A percentile compares a stretch with the other conserved stretches of the same genome.
phyloP scores from a whole-genome alignment of 2,113 vertebrate genomes.

The Triplophysa tibetana region DNA sequence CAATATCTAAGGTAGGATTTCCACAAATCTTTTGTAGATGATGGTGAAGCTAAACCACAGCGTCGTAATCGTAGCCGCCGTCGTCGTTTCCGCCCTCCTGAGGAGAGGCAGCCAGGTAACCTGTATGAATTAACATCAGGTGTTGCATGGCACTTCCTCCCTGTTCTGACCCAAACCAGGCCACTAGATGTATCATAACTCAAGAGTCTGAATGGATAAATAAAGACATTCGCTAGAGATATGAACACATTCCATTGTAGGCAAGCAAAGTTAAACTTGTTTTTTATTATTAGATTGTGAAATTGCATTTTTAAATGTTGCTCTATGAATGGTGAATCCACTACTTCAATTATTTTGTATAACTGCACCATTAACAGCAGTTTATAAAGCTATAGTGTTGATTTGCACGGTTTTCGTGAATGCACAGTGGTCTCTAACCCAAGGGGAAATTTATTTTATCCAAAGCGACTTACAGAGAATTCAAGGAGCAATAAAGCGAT shows the following conservation, averaged over 20 bases:
- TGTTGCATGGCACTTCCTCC: slow-evolving; percentile 35
- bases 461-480: too few relatives aligned
- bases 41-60: slow-evolving; percentile 92
- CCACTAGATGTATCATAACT: background rate
- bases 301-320: too few relatives aligned
- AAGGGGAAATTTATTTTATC: too few relatives aligned
- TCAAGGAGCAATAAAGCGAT: too few relatives aligned
- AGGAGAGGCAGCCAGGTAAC: slow-evolving; percentile 99
- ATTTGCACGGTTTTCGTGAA: slow-evolving; percentile 15
- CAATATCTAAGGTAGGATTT: slow-evolving; percentile 5
- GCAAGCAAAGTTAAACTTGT: too few relatives aligned
- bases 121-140: slow-evolving; percentile 25
- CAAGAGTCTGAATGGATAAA: background rate
- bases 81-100: slow-evolving; percentile 89
- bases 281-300: too few relatives aligned
- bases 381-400: background rate
- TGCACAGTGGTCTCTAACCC: background rate
- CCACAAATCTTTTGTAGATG: slow-evolving; percentile 83
- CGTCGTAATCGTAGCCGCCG: slow-evolving; percentile 98
- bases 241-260: background rate
- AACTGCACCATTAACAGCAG: background rate
- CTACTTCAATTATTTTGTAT: too few relatives aligned
- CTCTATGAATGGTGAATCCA: too few relatives aligned
- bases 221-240: background rate
- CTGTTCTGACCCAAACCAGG: slow-evolving; percentile 23